phyloP scores from a whole-genome alignment of 2,113 vertebrate genomes.

The Phasianus colchicus region DNA sequence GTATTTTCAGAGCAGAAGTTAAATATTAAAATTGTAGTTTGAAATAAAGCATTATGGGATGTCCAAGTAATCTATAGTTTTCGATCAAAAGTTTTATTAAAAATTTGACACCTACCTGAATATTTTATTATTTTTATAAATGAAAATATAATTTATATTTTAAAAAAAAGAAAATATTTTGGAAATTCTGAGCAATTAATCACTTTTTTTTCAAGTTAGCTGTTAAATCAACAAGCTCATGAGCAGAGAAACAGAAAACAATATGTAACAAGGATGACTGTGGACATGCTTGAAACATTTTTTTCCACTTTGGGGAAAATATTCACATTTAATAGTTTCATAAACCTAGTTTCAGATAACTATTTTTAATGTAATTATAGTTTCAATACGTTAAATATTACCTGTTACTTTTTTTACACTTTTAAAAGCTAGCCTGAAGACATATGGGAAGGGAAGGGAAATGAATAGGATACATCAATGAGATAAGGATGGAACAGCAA shows the following conservation, averaged over 20 bases:
- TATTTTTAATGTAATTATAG: neutral
- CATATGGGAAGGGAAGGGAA: neutral
- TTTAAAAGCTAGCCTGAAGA: neutral
- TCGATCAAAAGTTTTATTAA: constrained; percentile 29
- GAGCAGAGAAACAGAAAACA: neutral
- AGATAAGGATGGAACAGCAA: neutral
- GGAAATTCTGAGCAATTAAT: neutral
- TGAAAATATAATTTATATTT: neutral
- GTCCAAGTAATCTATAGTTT: constrained; percentile 31
- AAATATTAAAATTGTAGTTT: constrained; percentile 67
- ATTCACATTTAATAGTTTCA: neutral
- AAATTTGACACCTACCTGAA: constrained; percentile 44
- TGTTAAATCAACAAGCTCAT: constrained; percentile 18
- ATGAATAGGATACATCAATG: neutral
- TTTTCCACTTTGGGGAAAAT: neutral
- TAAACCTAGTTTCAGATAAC: neutral
- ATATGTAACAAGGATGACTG: neutral
- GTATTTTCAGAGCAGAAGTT: constrained; percentile 71
- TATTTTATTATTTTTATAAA: neutral
- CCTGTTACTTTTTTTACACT: neutral
- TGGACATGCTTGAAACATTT: neutral
- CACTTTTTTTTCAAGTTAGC: constrained; percentile 28
- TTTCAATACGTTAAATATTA: neutral
- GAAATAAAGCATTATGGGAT: constrained; percentile 50
- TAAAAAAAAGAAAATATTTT: neutral